Evolutionary conservation across 1,140 invertebrate genomes (phyloP).

Genomic region (Drosophila jambulina): DNA sequence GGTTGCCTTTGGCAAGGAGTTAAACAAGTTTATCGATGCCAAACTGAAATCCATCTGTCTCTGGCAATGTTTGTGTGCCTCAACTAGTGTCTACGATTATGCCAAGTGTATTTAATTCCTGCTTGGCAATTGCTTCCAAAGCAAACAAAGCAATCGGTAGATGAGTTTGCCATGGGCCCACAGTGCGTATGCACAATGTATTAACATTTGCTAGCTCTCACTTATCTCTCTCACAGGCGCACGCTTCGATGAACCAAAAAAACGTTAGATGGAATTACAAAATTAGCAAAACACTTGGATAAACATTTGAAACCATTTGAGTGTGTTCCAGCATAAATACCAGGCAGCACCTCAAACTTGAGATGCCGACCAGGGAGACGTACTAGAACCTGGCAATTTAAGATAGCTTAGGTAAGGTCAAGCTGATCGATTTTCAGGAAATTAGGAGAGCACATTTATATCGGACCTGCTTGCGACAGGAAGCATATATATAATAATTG

Average conservation of each 20-base stretch:
- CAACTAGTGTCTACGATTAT: slow-evolving; percentile 41
- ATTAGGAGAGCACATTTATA: neutral
- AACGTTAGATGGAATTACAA: slow-evolving; percentile 33
- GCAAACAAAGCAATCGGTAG: slow-evolving; percentile 42
- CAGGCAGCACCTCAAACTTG: slow-evolving; percentile 4
- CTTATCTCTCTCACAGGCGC: slow-evolving; percentile 40
- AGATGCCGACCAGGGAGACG: neutral
- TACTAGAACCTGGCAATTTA: neutral
- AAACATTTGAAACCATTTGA: slow-evolving; percentile 32
- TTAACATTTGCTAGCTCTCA: slow-evolving; percentile 32
- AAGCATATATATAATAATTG: neutral
- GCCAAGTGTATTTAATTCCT: slow-evolving; percentile 65
- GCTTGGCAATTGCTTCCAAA: slow-evolving; percentile 39
- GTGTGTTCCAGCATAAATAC: slow-evolving; percentile 19
- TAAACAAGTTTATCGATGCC: slow-evolving; percentile 1
- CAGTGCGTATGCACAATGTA: slow-evolving; percentile 54
- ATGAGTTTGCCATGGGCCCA: slow-evolving; percentile 11
- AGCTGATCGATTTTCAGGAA: neutral
- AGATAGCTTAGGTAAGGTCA: neutral
- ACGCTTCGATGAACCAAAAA: slow-evolving; percentile 51
- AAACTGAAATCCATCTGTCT: slow-evolving; percentile 26
- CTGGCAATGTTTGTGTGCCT: slow-evolving; percentile 11
- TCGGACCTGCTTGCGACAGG: too few species aligned
- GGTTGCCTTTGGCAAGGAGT: slow-evolving; percentile 32
- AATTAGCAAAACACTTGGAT: slow-evolving; percentile 48